Conservation (phyloP, 2,797 vertebrate species). For the Etheostoma nigrum region DNA sequence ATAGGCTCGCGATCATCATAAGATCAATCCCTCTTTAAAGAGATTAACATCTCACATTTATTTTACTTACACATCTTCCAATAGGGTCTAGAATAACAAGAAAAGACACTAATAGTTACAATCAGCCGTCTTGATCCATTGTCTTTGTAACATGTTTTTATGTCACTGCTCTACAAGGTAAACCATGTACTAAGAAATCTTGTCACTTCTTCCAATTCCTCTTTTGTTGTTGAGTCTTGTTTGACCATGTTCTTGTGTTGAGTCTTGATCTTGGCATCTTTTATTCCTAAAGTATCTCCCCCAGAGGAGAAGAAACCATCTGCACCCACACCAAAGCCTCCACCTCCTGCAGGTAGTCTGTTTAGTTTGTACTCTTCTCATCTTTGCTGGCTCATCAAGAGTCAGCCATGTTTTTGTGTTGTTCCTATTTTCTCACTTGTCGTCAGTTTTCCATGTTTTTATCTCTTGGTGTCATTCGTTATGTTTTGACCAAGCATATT, state of each 20-base stretch:
- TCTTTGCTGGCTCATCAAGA: constrained; percentile 16
- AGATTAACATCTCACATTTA: constrained; percentile 18
- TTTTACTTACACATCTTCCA: constrained; percentile 15
- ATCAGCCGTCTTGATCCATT: background rate
- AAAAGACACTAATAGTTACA: background rate
- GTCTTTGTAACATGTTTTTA: constrained; percentile 28
- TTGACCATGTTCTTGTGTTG: constrained; percentile 30
- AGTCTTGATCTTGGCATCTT: constrained; percentile 61
- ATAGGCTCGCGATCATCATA: constrained; percentile 41
- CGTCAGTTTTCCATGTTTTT: constrained; percentile 1
- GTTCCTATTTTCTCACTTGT: background rate
- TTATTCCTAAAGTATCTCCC: constrained; percentile 62
- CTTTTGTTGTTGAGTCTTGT: constrained; percentile 19
- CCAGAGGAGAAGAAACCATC: constrained; percentile 65
- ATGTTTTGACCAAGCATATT: background rate
- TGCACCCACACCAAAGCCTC: constrained; percentile 37
- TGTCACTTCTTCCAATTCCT: background rate
- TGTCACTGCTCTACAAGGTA: constrained; percentile 72
- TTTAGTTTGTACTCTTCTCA: constrained; percentile 4
- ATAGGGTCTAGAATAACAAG: constrained; percentile 16
- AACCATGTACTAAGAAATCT: constrained; percentile 13
- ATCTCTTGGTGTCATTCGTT: background rate
- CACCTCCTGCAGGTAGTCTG: constrained; percentile 47
- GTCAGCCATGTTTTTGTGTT: constrained; percentile 15
- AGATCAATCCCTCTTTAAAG: constrained; percentile 47